A percentile compares a stretch with the other conserved stretches of the same genome.
Conservation (phyloP, 2,113 vertebrate species). For the Myxocyprinus asiaticus region DNA sequence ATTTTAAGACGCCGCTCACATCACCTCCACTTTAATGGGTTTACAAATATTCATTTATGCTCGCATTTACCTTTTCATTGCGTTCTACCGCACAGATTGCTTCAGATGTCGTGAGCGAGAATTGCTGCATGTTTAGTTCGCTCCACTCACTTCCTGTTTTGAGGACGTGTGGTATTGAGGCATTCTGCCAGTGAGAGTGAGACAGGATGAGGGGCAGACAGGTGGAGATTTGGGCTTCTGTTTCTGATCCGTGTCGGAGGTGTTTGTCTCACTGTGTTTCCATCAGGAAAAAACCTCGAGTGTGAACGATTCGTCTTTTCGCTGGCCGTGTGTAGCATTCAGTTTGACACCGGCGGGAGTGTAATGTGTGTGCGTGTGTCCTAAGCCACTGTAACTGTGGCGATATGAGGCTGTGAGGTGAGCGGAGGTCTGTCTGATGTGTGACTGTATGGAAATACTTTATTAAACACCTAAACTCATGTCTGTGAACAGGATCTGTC, state of each 20-base stretch:
- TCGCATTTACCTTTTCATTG: conserved; percentile 16
- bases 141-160: not conserved
- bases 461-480: too few relatives aligned
- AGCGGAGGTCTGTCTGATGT: too few relatives aligned
- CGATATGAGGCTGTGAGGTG: too few relatives aligned
- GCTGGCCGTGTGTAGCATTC: conserved; percentile 5
- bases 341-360: not conserved
- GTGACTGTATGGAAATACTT: too few relatives aligned
- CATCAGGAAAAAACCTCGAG: not conserved
- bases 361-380: not conserved
- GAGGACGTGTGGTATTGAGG: not conserved
- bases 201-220: not conserved
- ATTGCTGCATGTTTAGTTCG: not conserved
- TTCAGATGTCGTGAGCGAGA: not conserved
- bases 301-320: too few relatives aligned
- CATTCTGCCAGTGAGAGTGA: conserved; percentile 18
- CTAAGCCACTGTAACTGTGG: too few relatives aligned
- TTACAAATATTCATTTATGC: conserved; percentile 37
- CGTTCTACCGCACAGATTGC: not conserved
- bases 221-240: not conserved
- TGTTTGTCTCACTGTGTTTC: conserved; percentile 22
- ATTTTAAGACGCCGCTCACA: not conserved
- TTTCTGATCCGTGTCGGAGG: conserved; percentile 12
- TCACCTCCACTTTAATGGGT: conserved; percentile 31
- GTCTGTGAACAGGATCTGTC: too few relatives aligned